Evolutionary conservation across 2,797 vertebrate genomes (phyloP), one percentile per base, ranked within the genome.

Genomic region (Acestrorhynchus altus): DNA sequence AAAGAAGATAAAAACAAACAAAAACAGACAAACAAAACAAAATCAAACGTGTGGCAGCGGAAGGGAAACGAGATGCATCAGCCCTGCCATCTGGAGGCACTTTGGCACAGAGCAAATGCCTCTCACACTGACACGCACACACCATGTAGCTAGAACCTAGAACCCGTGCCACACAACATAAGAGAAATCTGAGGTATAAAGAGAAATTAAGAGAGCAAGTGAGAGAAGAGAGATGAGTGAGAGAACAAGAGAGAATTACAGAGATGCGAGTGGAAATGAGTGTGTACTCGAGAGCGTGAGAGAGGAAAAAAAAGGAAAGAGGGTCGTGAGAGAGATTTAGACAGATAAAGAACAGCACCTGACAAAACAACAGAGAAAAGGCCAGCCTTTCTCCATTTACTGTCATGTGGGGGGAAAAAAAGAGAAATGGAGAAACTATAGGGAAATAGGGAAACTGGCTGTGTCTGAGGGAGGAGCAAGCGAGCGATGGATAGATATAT

Each of bases 71-170:
- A 88, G 88, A 78, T 83, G 89, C 84, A 87, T 89, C 86, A 89
- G 86, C 89, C 89, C 87, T 92, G 90, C 83, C 88, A 88, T 89
- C 89, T 90, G 90, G 92, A 93, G 92, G 93, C 92, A 94, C 92
- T 93, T 92, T 89, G 89, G 91, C 91, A 91, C 90, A 92, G 88
- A 92, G 89, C 88, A 84, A 92, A 89, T 83, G 84, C 89, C 90
- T 90, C 89, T 86, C 51, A 83, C 87, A 85, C 85, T 83, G 86
- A 81, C 75, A 51, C 75, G 7, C 60, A 47, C 11, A 39, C 68
- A 69, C 18, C 49, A 76, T 51, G 73, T 52, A 60, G 35, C 46
- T 16, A 65, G 22, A 47, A 63, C 60, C n/a, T 35, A 35, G 31
- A 35, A 35, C 31, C 31, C 28, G 56, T 57, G 35, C 39, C 51